Conservation (phyloP, 1,140 invertebrate species). For the Tetramorium simillimum region DNA sequence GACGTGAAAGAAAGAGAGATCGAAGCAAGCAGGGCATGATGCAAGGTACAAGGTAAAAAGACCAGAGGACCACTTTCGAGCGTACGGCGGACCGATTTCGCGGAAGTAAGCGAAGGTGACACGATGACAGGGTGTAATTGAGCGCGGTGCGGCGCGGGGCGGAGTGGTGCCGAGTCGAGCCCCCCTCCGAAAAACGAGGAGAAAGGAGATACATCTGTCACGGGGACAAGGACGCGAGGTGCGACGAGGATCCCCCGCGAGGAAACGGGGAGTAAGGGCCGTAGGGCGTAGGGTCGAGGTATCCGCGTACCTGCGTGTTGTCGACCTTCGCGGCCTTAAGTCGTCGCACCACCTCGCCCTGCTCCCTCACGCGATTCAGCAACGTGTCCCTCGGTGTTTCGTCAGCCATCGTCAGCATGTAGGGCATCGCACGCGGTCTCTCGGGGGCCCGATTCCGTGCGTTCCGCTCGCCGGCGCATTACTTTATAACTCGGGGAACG, state of each 20-base stretch:
- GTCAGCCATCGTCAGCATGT: slow-evolving; percentile 76
- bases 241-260: background rate
- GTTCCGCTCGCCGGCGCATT: slow-evolving; percentile 35
- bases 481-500: slow-evolving; percentile 10
- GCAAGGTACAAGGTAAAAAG: background rate
- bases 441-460: slow-evolving; percentile 17
- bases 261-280: background rate
- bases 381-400: slow-evolving; percentile 85
- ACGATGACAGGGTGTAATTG: background rate
- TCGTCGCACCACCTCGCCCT: slow-evolving; percentile 93
- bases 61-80: background rate
- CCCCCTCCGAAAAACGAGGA: background rate
- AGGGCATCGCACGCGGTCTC: slow-evolving; percentile 45
- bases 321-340: slow-evolving; percentile 93
- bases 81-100: background rate
- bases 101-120: slow-evolving; percentile 17
- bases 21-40: background rate
- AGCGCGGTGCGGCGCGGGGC: background rate
- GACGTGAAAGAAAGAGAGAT: background rate
- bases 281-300: background rate
- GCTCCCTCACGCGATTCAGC: slow-evolving; percentile 90
- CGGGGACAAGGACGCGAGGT: too few relatives aligned
- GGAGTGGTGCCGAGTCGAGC: background rate
- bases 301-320: slow-evolving; percentile 88
- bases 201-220: slow-evolving; percentile 8